Base-by-base conservation (phyloP, 2,888 invertebrate species). In the Mimachlamys varia region DNA sequence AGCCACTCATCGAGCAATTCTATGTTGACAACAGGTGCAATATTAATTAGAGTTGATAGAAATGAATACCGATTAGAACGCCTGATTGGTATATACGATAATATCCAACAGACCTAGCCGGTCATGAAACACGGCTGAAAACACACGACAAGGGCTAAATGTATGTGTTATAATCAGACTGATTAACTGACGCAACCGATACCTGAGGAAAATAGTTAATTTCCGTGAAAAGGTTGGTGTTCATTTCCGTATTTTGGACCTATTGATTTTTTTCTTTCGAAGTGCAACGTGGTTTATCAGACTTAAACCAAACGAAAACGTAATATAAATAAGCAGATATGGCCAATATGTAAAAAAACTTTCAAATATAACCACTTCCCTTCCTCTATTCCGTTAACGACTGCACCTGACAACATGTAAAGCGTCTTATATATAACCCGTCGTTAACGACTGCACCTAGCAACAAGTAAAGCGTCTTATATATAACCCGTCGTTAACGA, bases 161-260 rank as follows among this genome's bases (percentile, higher is more conserved):
- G 33, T 33, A 27, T 27, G 76, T 4, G 76, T 76, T 76, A 22
- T 76, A 76, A 27, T 76, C 27, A 76, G 27, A 13, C 27, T 76
- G 76, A 76, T 33, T 62, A 76, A 76, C 27, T 33, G 33, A 76
- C 33, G 76, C 27, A 76, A 76, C 27, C 33, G 27, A 76, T 76
- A 76, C 76, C 27, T 76, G 76, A 76, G 33, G 33, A 76, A 76
- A 76, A 76, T 27, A 27, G 76, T 33, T 76, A 76, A 76, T 76
- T 76, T 76, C 76, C 76, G 76, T 76, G 76, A 76, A 76, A 76
- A 76, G 76, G 76, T 76, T 22, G 76, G 76, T 76, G 76, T 76
- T 76, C 76, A 76, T 76, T 76, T 76, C 76, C 76, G 76, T 76
- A 7, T 76, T 33, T 7, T 0, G 33, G 76, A 33, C 27, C 27